Evolutionary conservation across 2,797 vertebrate genomes (phyloP), one percentile per base, ranked within the genome.

Genomic region (Okamejei kenojei): DNA sequence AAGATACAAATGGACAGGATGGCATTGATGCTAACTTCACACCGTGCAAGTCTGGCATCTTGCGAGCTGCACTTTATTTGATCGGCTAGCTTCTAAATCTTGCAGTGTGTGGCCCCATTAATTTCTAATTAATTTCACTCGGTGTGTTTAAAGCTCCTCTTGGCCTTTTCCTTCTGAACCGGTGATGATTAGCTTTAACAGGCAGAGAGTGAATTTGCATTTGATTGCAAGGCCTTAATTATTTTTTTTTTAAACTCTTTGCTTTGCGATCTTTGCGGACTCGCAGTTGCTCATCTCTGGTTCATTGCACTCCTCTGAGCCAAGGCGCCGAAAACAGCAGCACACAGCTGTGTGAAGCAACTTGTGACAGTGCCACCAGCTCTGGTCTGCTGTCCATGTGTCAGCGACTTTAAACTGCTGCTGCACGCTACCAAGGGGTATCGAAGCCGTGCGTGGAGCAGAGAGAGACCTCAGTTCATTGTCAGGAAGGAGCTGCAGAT

Each of bases 91-190:
- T 88, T 65, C 35, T 68, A 88, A 86, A 35, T 88, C 63, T 19
- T 68, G 84, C 63, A 35, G n/a, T 35, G 84, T 68, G 17, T 9
- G 63, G 84, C 84, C 84, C 84, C 84, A 68, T 88, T 88, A 88
- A 68, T 68, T 68, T 68, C 61, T 35, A 88, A 88, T 68, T 68
- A 88, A 86, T 17, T 32, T 0, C 61, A 21, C 15, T 88, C n/a
- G 19, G 3, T 68, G 61, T 88, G 84, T 35, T 88, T 88, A 88
- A 65, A 88, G 84, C 65, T 88, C 61, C 35, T 8, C 32, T 32
- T 63, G 32, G 61, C 65, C 35, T n/a, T 88, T 29, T 7, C 15
- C 7, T 84, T 68, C 63, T 19, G 2, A 38, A n/a, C 15, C 63
- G 13, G 29, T 19, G 15, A 88, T 68, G 65, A 68, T 68, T 35